These are phyloP conservation scores for Hylyphantes graminicola DNA, from an alignment of 1,140 invertebrate genomes.

Conservation along the genomic window DNA sequence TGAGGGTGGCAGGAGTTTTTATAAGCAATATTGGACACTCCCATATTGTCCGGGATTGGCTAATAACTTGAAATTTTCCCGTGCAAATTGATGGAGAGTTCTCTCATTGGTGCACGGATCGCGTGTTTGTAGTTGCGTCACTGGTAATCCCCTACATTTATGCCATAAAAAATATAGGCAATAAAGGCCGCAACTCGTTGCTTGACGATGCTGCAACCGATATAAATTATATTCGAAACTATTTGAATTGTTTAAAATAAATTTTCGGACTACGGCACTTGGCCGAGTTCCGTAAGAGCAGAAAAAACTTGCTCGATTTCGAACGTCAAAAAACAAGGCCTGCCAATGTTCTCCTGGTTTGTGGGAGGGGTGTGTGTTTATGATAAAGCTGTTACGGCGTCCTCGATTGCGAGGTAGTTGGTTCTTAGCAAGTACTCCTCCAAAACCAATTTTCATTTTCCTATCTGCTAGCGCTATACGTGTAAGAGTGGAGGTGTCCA, in stretches of 20 bases:
- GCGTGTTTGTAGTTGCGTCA: background rate
- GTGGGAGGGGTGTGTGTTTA: background rate
- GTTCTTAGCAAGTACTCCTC: background rate
- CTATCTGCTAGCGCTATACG: background rate
- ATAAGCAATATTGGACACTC: background rate
- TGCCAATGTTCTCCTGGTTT: background rate
- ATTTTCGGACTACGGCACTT: background rate
- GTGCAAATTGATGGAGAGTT: background rate
- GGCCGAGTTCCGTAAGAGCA: background rate
- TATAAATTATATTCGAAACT: background rate
- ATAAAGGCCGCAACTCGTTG: background rate
- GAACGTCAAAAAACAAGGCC: background rate
- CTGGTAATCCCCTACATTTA: background rate
- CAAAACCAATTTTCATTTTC: background rate
- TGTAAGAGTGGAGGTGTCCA: background rate
- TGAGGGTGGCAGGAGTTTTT: background rate
- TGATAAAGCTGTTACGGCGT: background rate
- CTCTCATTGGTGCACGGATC: background rate
- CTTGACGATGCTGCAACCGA: background rate
- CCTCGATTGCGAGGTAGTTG: background rate
- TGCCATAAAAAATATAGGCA: slow-evolving; percentile 1
- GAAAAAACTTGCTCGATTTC: background rate
- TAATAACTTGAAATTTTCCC: background rate
- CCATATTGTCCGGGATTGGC: background rate
- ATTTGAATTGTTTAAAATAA: background rate